Base-by-base conservation (phyloP, 1,140 invertebrate species). In the Eciton burchellii region DNA sequence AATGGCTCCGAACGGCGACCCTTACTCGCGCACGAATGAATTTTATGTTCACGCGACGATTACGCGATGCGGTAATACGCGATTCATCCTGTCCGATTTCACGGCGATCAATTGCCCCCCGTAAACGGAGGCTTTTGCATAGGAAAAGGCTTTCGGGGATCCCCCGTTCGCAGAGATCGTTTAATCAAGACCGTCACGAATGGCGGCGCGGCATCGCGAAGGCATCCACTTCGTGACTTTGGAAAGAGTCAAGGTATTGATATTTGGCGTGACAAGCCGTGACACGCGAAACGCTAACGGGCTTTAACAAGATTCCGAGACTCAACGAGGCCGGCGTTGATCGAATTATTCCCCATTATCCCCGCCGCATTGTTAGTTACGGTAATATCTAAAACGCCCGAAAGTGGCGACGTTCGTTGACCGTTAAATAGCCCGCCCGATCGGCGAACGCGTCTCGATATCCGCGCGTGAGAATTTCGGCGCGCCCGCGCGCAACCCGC, bases 291-390 rank as follows among this genome's bases (percentile, higher is more conserved):
- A 19, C 59, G 73, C n/a, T 52, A 76, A 76, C 59, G 43, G 45
- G 2, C 14, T 11, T n/a, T 76, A 65, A 76, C 60, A n/a, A 63
- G 43, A 65, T 76, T 76, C 45, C 8, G 29, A 9, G 45, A 49
- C 45, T 43, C 59, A 45, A 35, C 47, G 65, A 76, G 65, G 47
- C 47, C 41, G 73, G 60, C 73, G 60, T 52, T 65, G 60, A 76
- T 76, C 60, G 52, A 76, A 76, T 76, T 65, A 76, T 54, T 54
- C 47, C 56, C 71, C 21, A 74, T 74, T 74, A 74, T 76, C 29
- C 29, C 26, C n/a, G 72, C 60, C 26, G 59, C 59, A 57, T 41
- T 43, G 72, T 60, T 76, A 76, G 73, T 76, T 54, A 76, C 60
- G 26, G 73, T 65, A 76, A 76, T 65, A 65, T 76, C 60, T 65